Evolutionary conservation across 1,140 invertebrate species (phyloP).

Genomic region (Cydia splendana): DNA sequence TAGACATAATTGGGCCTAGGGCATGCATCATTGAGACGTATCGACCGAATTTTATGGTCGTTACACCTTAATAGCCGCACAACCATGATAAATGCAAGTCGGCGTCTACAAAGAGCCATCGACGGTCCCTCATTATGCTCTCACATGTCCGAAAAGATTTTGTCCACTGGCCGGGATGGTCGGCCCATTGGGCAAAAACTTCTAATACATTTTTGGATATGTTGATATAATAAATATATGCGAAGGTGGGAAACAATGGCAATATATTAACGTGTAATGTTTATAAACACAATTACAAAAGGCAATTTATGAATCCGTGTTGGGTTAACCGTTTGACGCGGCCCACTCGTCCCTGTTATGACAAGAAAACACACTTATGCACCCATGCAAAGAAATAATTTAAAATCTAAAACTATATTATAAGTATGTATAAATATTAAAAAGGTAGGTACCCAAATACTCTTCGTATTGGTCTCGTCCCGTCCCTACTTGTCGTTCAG

Average conservation of each 20-base stretch:
- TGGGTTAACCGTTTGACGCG: neutral
- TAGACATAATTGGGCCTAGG: constrained; percentile 59
- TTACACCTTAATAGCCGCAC: constrained; percentile 65
- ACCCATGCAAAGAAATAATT: neutral
- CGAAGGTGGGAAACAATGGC: constrained; percentile 2
- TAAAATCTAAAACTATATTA: neutral
- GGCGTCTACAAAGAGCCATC: constrained; percentile 61
- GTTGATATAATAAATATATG: constrained; percentile 28
- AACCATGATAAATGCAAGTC: constrained; percentile 59
- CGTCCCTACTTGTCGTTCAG: no score
- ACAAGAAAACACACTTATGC: neutral
- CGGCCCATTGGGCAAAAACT: constrained; percentile 39
- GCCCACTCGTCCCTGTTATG: constrained; percentile 17
- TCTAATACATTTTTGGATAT: neutral
- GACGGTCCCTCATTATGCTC: constrained; percentile 60
- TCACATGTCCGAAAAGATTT: constrained; percentile 45
- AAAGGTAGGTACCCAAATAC: no score
- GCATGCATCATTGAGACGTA: constrained; percentile 57
- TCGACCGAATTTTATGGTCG: constrained; percentile 66
- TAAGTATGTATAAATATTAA: no score
- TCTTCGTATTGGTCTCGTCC: no score
- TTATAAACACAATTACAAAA: constrained; percentile 24
- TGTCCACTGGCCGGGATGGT: constrained; percentile 47
- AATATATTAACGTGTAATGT: constrained; percentile 27
- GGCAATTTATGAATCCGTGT: neutral